Conservation (phyloP, 2,888 invertebrate genomes). For the Caenorhabditis sp. region DNA sequence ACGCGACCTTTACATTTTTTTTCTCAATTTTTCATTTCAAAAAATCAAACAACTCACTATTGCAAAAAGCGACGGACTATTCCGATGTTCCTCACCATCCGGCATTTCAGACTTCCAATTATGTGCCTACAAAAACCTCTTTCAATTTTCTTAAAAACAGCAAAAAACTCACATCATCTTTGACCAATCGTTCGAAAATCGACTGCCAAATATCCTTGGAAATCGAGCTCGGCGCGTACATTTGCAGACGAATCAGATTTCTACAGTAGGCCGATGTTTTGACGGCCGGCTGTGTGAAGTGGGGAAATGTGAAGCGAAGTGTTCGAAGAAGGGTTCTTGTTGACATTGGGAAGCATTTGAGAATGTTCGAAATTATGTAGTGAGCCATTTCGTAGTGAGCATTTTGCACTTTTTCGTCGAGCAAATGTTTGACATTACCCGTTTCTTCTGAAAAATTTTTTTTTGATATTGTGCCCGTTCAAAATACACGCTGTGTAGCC, state of each 20-base stretch:
- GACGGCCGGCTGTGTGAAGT: conserved; percentile 20
- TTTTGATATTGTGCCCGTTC: no score
- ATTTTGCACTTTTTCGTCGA: conserved; percentile 28
- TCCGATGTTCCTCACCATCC: conserved; percentile 16
- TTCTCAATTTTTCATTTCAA: background rate
- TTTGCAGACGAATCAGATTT: conserved; percentile 45
- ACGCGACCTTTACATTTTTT: no score
- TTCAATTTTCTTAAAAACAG: no score
- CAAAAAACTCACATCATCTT: conserved; percentile 54
- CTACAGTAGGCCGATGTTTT: conserved; percentile 29
- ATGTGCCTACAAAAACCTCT: conserved; percentile 18
- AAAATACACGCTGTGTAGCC: no score
- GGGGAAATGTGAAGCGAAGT: conserved; percentile 27
- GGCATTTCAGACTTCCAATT: conserved; percentile 22
- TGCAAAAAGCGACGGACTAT: conserved; percentile 29
- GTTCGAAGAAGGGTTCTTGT: conserved; percentile 35
- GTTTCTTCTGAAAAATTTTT: conserved; percentile 16
- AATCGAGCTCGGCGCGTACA: conserved; percentile 39
- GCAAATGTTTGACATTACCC: background rate
- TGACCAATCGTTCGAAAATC: conserved; percentile 44
- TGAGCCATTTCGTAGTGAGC: conserved; percentile 41
- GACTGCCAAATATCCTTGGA: conserved; percentile 49
- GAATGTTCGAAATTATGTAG: conserved; percentile 36
- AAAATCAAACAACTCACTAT: background rate
- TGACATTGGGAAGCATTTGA: conserved; percentile 50